Base-by-base conservation (phyloP, 2,888 invertebrate species). In the Apamea monoglypha region DNA sequence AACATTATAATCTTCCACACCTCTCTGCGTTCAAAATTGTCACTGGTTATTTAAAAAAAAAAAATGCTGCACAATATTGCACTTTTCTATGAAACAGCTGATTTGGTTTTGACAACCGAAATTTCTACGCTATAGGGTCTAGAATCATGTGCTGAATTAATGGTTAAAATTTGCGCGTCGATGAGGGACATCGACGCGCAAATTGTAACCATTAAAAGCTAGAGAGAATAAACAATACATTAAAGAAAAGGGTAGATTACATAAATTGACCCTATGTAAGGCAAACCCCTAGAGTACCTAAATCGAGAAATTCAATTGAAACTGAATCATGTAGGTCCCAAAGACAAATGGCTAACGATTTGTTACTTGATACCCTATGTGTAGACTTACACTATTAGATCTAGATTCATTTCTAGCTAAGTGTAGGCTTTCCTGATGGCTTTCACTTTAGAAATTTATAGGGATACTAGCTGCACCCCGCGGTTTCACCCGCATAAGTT, bases 271-370 rank as follows among this genome's bases (percentile, higher is more conserved):
- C 75, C 40, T 74, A 18, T 53, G 6, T 63, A 40, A 40, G 44
- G 6, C 6, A n/a, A 68, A 68, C 63, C 72, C 36, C 25, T 68
- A 10, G 44, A 76, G 67, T 72, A 63, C 44, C 68, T 47, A 72
- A 61, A 82, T 69, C 71, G 67, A 68, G 72, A 72, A 72, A 83
- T 85, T 83, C 82, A 82, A 83, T 82, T 85, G 71, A 56, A 82
- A 64, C 14, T 67, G 82, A 81, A 71, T 85, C 68, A 85, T 81
- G 76, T 76, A 75, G 71, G 72, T 76, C 53, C 21, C 53, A 81
- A 63, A 85, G 76, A 83, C 82, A 83, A 83, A 83, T 82, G 68
- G 63, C 14, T 76, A 76, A 61, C 76, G 36, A 83, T 83, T 83
- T 83, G 72, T 81, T 81, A 69, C 71, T 44, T 68, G 61, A 56